phyloP scores from a whole-genome alignment of 2,113 vertebrate species.

The Heloderma charlesbogerti region DNA sequence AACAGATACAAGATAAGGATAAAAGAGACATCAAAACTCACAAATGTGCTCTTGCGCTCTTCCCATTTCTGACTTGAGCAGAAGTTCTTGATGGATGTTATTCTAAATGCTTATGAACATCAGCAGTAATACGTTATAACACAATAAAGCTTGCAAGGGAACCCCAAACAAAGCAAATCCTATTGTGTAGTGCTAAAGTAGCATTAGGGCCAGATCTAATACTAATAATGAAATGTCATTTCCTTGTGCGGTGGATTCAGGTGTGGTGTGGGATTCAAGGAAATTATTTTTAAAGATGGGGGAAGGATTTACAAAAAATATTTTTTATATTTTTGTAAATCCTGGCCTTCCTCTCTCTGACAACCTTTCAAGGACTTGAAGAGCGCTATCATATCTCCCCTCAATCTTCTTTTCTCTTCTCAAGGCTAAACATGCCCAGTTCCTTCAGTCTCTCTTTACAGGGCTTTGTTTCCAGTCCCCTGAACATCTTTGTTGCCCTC shows the following conservation, averaged over 20 bases:
- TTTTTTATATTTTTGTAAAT: too few relatives aligned
- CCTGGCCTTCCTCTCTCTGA: too few relatives aligned
- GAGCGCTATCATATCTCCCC: too few relatives aligned
- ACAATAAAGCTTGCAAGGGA: not conserved
- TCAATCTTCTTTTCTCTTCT: too few relatives aligned
- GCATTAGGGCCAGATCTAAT: not conserved
- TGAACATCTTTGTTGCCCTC: too few relatives aligned
- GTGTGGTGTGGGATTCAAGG: not conserved
- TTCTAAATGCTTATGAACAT: not conserved
- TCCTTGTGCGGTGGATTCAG: not conserved
- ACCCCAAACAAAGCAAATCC: not conserved
- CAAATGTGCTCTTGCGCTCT: conserved; percentile 11
- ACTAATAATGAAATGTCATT: not conserved
- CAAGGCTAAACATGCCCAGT: too few relatives aligned
- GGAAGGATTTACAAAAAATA: not conserved
- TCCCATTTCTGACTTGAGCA: not conserved
- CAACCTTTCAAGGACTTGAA: too few relatives aligned
- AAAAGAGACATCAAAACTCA: conserved; percentile 6
- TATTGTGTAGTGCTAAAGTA: not conserved
- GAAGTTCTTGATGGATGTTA: conserved; percentile 12
- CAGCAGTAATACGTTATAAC: not conserved
- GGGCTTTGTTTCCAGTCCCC: too few relatives aligned
- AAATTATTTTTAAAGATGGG: not conserved
- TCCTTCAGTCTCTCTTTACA: too few relatives aligned
- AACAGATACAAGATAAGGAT: conserved; percentile 3